Conservation (phyloP, 2,888 invertebrate species). For the Cerceris ruficornis region DNA sequence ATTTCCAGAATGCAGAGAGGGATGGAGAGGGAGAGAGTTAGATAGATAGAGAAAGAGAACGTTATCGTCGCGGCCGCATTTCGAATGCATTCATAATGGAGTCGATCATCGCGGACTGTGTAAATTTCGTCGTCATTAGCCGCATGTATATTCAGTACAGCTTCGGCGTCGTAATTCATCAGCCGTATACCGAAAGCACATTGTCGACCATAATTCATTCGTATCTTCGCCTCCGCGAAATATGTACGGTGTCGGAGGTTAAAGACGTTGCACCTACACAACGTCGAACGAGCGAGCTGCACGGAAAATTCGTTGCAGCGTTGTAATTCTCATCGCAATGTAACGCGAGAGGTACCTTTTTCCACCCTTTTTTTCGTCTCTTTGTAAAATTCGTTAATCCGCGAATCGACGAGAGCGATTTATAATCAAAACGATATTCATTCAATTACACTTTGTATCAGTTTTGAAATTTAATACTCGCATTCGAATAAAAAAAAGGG, state of each 20-base stretch:
- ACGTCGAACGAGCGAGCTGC: too few species aligned
- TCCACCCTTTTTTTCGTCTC: too few species aligned
- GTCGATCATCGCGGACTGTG: conserved; percentile 59
- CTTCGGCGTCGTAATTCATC: conserved; percentile 64
- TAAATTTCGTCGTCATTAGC: conserved; percentile 69
- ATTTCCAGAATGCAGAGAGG: conserved; percentile 30
- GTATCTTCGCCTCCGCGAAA: conserved; percentile 49
- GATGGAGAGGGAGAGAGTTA: background rate
- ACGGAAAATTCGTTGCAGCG: background rate
- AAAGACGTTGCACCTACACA: conserved; percentile 20
- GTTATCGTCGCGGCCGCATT: conserved; percentile 43
- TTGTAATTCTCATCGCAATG: background rate
- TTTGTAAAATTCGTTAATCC: too few species aligned
- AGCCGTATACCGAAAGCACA: conserved; percentile 50
- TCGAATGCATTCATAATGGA: conserved; percentile 60
- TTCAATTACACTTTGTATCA: too few species aligned
- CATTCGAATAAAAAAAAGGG: too few species aligned
- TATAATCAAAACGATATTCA: too few species aligned
- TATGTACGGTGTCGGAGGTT: background rate
- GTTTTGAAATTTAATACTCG: too few species aligned
- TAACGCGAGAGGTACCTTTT: too few species aligned
- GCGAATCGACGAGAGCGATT: too few species aligned
- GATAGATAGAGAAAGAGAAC: background rate
- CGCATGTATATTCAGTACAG: conserved; percentile 60
- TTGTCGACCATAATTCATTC: conserved; percentile 64